These are phyloP conservation scores for Gymnothorax javanicus DNA, from an alignment of 2,797 vertebrate species.

Conservation along the genomic window DNA sequence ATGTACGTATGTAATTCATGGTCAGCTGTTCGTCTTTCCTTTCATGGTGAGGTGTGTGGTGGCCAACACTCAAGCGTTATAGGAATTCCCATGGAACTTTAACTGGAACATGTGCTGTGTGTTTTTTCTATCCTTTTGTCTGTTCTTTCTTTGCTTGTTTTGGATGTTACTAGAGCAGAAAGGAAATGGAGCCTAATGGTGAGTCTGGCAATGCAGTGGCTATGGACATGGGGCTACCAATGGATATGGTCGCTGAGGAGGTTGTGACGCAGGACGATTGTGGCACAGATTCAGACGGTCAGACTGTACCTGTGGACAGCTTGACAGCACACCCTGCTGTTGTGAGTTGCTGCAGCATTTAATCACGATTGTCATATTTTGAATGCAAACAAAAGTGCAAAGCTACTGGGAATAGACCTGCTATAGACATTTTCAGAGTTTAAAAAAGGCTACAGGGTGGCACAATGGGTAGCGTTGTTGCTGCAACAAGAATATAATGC, in stretches of 20 bases:
- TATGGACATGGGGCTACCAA: conserved; percentile 38
- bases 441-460: too few species aligned
- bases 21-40: too few species aligned
- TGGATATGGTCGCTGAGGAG: conserved; percentile 33
- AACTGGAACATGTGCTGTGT: too few species aligned
- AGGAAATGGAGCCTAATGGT: conserved; percentile 19
- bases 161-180: background rate
- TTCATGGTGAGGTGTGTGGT: too few species aligned
- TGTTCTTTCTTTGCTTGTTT: conserved; percentile 1
- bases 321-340: conserved; percentile 4
- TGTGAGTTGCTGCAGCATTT: conserved; percentile 38
- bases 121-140: too few species aligned
- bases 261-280: conserved; percentile 32
- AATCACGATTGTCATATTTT: background rate
- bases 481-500: too few species aligned
- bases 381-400: background rate
- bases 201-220: conserved; percentile 3
- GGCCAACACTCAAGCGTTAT: too few species aligned
- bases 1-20: too few species aligned
- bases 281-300: conserved; percentile 48
- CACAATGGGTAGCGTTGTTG: too few species aligned
- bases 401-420: too few species aligned
- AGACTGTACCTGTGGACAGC: conserved; percentile 17
- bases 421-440: too few species aligned
- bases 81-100: too few species aligned